phyloP scores from a whole-genome alignment of 1,140 invertebrate genomes.

The Bombus superbus region DNA sequence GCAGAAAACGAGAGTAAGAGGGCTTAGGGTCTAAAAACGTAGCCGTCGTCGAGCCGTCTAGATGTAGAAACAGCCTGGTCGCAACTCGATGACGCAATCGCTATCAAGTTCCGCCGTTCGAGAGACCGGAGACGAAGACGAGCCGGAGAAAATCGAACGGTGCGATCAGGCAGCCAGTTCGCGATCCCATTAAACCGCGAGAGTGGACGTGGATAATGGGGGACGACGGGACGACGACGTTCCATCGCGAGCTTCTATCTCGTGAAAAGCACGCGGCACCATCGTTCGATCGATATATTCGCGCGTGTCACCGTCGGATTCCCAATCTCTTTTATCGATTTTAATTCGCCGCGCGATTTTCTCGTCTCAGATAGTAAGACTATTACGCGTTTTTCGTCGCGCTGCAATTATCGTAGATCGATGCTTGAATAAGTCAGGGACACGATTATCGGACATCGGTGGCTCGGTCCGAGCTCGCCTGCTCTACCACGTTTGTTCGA shows the following conservation, averaged over 20 bases:
- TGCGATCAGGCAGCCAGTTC: constrained; percentile 41
- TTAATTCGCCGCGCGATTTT: neutral
- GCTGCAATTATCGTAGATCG: constrained; percentile 16
- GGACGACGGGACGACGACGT: constrained; percentile 45
- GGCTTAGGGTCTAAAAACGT: constrained; percentile 26
- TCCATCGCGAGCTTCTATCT: constrained; percentile 28
- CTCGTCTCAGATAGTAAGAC: neutral
- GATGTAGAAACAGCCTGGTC: constrained; percentile 56
- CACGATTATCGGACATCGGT: neutral
- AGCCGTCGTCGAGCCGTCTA: constrained; percentile 41
- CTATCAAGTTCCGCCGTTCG: constrained; percentile 58
- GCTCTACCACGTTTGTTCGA: neutral
- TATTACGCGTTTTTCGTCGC: constrained; percentile 11
- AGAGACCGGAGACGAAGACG: constrained; percentile 56
- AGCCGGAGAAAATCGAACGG: constrained; percentile 51
- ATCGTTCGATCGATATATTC: constrained; percentile 57
- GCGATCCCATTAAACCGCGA: constrained; percentile 67
- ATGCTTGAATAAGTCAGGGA: neutral
- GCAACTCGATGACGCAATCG: constrained; percentile 69
- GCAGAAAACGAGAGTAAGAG: constrained; percentile 42
- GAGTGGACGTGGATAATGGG: constrained; percentile 46
- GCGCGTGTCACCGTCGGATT: constrained; percentile 21
- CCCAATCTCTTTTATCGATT: constrained; percentile 11
- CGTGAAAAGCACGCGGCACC: constrained; percentile 1
- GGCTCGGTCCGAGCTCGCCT: neutral